Percentiles rank a stretch among this genome's conserved stretches.
These are phyloP conservation scores for Girardinichthys multiradiatus DNA, from an alignment of 2,113 vertebrate genomes.

Conservation along the genomic window DNA sequence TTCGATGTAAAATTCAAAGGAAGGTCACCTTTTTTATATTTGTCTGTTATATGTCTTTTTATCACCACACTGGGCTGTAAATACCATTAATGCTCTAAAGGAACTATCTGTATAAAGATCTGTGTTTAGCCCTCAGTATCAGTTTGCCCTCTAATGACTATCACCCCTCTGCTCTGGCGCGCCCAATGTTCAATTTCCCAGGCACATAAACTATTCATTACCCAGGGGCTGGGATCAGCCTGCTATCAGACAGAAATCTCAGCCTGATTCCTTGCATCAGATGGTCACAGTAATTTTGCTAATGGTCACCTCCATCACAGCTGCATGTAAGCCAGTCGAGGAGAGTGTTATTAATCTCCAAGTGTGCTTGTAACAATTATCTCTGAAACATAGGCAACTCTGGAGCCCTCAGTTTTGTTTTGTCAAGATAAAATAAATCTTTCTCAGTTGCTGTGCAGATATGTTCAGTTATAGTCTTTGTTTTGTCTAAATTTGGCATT, in stretches of 20 bases:
- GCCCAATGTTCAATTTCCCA: conserved; percentile 58
- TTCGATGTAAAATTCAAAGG: neutral
- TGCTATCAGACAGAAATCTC: conserved; percentile 58
- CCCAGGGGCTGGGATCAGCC: conserved; percentile 37
- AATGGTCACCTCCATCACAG: conserved; percentile 38
- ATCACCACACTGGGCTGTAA: conserved; percentile 26
- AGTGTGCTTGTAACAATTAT: conserved; percentile 28
- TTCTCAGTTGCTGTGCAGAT: conserved; percentile 8
- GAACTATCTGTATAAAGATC: conserved; percentile 55
- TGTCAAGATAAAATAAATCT: conserved; percentile 4
- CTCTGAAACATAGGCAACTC: conserved; percentile 19
- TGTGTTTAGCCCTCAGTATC: conserved; percentile 60
- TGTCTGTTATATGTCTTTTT: conserved; percentile 23
- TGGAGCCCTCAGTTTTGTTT: conserved; percentile 8
- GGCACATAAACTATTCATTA: conserved; percentile 57
- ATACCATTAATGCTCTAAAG: conserved; percentile 55
- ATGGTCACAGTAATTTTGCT: conserved; percentile 48
- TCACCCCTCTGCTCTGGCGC: conserved; percentile 26
- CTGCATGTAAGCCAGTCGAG: conserved; percentile 26
- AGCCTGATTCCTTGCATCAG: conserved; percentile 42
- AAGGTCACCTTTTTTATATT: neutral
- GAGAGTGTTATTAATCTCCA: conserved; percentile 33
- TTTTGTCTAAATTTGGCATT: neutral
- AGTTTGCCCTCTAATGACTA: conserved; percentile 60
- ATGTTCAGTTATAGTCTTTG: neutral